phyloP scores from a whole-genome alignment of 2,797 vertebrate species.

The Myripristis jacobus region DNA sequence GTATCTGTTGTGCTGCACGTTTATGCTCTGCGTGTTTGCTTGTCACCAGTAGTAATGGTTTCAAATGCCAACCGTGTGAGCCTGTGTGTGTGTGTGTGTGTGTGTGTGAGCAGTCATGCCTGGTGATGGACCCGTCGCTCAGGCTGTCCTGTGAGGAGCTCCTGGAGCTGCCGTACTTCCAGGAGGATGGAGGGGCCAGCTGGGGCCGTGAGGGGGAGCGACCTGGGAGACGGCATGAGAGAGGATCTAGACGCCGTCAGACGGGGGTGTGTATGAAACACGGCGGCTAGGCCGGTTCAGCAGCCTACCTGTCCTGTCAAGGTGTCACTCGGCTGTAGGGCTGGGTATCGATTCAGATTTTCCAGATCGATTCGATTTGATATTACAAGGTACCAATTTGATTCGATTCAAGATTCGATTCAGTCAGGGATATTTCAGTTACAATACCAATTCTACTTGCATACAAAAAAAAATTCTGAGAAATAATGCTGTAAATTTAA shows the following conservation, averaged over 20 bases:
- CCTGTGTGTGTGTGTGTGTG: slow-evolving; percentile 20
- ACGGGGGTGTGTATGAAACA: slow-evolving; percentile 68
- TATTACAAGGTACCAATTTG: too few species aligned
- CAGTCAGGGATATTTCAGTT: too few species aligned
- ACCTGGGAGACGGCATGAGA: slow-evolving; percentile 77
- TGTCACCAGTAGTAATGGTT: neutral
- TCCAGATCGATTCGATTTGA: too few species aligned
- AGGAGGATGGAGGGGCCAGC: slow-evolving; percentile 78
- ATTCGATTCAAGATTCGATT: too few species aligned
- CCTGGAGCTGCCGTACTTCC: slow-evolving; percentile 88
- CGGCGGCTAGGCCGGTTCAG: neutral
- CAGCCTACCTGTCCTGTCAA: neutral
- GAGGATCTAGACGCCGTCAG: slow-evolving; percentile 77
- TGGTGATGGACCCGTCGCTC: slow-evolving; percentile 89
- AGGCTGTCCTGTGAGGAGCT: slow-evolving; percentile 88
- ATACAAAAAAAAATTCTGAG: too few species aligned
- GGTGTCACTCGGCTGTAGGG: too few species aligned
- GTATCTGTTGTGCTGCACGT: slow-evolving; percentile 62
- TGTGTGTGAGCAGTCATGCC: slow-evolving; percentile 81
- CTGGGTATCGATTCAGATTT: too few species aligned
- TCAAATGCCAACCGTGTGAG: slow-evolving; percentile 3
- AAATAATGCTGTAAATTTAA: too few species aligned
- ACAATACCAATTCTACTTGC: too few species aligned
- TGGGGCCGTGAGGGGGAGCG: slow-evolving; percentile 80
- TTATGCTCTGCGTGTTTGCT: neutral